These are phyloP conservation scores for Trididemnum nubilum DNA, from an alignment of 23 tunicate species.

Conservation along the genomic window DNA sequence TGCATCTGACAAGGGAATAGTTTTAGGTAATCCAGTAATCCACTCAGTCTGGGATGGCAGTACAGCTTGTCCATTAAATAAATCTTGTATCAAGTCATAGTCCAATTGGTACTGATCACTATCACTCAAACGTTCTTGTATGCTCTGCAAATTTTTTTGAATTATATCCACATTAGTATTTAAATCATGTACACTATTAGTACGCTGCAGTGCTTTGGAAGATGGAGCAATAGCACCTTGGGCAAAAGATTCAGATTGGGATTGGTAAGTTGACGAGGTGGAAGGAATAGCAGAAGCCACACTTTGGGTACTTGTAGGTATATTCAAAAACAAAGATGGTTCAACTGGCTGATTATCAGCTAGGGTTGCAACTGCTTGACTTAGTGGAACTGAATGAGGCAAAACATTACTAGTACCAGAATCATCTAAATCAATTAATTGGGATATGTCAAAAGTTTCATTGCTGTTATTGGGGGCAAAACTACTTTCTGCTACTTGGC, in stretches of 20 bases:
- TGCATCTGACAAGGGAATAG: neutral
- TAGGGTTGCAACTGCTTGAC: neutral
- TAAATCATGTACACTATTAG: slow-evolving; percentile 18
- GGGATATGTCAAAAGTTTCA: slow-evolving; percentile 27
- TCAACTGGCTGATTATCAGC: neutral
- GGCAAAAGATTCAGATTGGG: neutral
- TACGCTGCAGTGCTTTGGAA: neutral
- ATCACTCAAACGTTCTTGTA: slow-evolving; percentile 45
- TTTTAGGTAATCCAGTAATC: neutral
- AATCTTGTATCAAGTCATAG: slow-evolving; percentile 67
- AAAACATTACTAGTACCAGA: neutral
- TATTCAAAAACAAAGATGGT: neutral
- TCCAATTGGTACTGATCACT: slow-evolving; percentile 66
- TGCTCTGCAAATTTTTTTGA: slow-evolving; percentile 53
- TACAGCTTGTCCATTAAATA: slow-evolving; percentile 51
- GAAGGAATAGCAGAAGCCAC: neutral
- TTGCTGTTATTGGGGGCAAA: neutral
- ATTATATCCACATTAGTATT: slow-evolving; percentile 54
- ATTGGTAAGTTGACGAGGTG: neutral
- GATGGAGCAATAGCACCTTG: neutral
- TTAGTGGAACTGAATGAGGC: neutral
- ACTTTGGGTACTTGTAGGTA: neutral
- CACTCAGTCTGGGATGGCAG: slow-evolving; percentile 19
- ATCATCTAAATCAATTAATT: slow-evolving; percentile 11
- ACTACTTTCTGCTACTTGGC: neutral